A percentile compares a stretch with the other conserved stretches of the same genome.
Evolutionary conservation across 2,888 invertebrate species (phyloP).

Genomic region (Trachelus tabidus): DNA sequence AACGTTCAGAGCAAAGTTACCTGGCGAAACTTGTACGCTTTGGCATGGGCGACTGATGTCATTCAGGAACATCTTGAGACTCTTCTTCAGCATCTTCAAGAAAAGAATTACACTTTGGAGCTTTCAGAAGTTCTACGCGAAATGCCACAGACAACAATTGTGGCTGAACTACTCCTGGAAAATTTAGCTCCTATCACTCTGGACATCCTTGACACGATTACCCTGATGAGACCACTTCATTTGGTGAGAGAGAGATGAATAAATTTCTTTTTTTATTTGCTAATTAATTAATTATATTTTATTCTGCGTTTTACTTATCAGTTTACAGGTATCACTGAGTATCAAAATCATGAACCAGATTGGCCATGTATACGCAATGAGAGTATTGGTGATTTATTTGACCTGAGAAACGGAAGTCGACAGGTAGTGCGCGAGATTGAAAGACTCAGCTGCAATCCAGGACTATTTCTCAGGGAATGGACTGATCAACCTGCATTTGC

Average conservation of each 20-base stretch:
- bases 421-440: slow-evolving; percentile 66
- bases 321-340: slow-evolving; percentile 36
- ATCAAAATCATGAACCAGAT: slow-evolving; percentile 63
- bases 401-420: slow-evolving; percentile 51
- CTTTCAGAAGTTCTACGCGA: slow-evolving; percentile 36
- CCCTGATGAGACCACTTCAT: slow-evolving; percentile 39
- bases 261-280: background rate
- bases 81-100: slow-evolving; percentile 46
- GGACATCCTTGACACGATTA: slow-evolving; percentile 46
- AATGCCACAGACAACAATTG: slow-evolving; percentile 50
- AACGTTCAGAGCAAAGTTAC: slow-evolving; percentile 34
- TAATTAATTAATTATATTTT: background rate
- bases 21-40: slow-evolving; percentile 46
- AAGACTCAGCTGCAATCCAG: slow-evolving; percentile 66
- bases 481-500: slow-evolving; percentile 44
- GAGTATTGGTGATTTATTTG: slow-evolving; percentile 63
- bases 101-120: slow-evolving; percentile 33
- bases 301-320: background rate
- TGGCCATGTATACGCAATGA: slow-evolving; percentile 68
- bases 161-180: slow-evolving; percentile 40
- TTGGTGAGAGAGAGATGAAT: slow-evolving; percentile 33
- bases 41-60: slow-evolving; percentile 47
- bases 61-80: slow-evolving; percentile 47
- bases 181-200: slow-evolving; percentile 48
- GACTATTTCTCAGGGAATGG: slow-evolving; percentile 67